Conservation (phyloP, 2,888 invertebrate genomes). For the Eurytoma californica region DNA sequence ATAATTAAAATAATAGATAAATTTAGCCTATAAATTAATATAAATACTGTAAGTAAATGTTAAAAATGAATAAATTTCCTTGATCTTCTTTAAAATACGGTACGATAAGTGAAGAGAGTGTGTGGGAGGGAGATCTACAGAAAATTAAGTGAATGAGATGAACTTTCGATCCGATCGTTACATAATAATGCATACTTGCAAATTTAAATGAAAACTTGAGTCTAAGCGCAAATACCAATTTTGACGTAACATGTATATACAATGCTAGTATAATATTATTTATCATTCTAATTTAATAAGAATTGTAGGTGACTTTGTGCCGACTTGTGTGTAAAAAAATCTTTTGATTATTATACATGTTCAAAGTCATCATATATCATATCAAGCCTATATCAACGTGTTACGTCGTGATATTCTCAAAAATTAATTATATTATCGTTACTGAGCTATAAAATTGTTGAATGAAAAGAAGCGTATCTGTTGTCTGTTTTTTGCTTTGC, state of each 20-base stretch:
- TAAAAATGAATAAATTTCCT: constrained; percentile 44
- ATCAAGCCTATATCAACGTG: constrained; percentile 75
- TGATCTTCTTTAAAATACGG: constrained; percentile 15
- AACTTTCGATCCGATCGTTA: constrained; percentile 26
- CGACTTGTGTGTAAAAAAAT: constrained; percentile 29
- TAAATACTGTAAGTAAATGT: constrained; percentile 53
- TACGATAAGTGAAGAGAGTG: neutral
- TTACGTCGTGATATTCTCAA: constrained; percentile 65
- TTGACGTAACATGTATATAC: constrained; percentile 51
- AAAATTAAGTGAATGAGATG: constrained; percentile 1
- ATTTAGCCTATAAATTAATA: constrained; percentile 34
- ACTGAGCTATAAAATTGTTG: constrained; percentile 68
- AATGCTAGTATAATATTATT: neutral
- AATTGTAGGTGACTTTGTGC: constrained; percentile 21
- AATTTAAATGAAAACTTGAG: constrained; percentile 22
- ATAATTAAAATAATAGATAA: constrained; percentile 35
- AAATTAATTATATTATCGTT: constrained; percentile 65
- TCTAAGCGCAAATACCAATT: constrained; percentile 45
- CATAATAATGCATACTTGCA: constrained; percentile 30
- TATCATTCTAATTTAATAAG: neutral
- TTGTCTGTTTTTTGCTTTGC: constrained; percentile 48
- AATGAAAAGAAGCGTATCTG: constrained; percentile 59
- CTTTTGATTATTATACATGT: constrained; percentile 31
- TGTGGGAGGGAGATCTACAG: neutral
- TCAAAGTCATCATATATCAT: constrained; percentile 68